Evolutionary conservation across 2,797 vertebrate genomes (phyloP), one percentile per base, ranked within the genome.

Genomic region (Fratercula arctica): DNA sequence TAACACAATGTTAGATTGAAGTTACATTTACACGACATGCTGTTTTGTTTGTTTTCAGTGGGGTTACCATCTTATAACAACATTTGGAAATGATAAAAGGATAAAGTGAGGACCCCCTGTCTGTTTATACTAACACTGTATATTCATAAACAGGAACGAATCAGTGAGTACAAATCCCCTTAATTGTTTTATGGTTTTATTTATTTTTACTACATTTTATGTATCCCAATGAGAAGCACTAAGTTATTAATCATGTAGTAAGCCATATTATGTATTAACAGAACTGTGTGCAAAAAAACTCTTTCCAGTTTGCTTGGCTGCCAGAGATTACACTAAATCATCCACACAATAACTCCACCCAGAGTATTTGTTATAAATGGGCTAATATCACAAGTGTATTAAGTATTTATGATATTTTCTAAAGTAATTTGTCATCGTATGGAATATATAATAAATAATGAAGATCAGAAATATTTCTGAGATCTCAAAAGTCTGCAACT

Each of bases 11-110:
- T 91, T 94, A 93, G 72, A 87, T 16, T 96, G 93, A 95, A 93
- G 91, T 91, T 95, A 84, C 93, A 96, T 94, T 95, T 96, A 89
- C 91, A 95, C 48, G 93, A 91, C 91, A 96, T 89, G 85, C 96
- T 96, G 88, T 68, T 96, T 95, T 96, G 81, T 96, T 97, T 97
- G 95, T 96, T 97, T 97, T 97, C 92, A 88, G 90, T 96, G 73
- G 72, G 93, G 91, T 96, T 96, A 86, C 90, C 91, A 56, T 88
- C 88, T 96, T 97, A 96, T 54, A 80, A 73, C 64, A 97, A 97
- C 95, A 96, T 97, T 96, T 97, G 94, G 96, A 97, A 97, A 96
- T 85, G 70, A 96, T 95, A 96, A 97, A 97, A 97, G 85, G 79
- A 96, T 93, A 96, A 95, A 96, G 82, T 91, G 90, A 97, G 61